Base-by-base conservation (phyloP, 2,113 vertebrate genomes). In the Regulus satrapa region DNA sequence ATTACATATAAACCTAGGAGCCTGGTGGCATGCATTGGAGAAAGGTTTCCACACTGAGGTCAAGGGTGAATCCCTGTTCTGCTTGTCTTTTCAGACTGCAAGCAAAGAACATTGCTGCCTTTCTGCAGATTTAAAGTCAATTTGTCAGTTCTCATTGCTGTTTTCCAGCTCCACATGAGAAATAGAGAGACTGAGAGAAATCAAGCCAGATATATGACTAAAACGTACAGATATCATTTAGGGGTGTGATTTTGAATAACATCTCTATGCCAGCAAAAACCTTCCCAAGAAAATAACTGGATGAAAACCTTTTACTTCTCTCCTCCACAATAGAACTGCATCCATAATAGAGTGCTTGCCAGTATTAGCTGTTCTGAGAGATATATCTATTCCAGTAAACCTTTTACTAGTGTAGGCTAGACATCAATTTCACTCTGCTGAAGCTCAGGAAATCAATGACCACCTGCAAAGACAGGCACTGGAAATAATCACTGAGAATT, bases 401-500 rank as follows among this genome's bases (percentile, higher is more conserved):
- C 96, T 94, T 94, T 97, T 94, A 95, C 91, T 88, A 77, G 79
- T 36, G 72, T 90, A 93, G 95, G 55, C 83, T 96, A 97, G 92
- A 94, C 92, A 94, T 95, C 95, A 96, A 88, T 97, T 94, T 95
- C 79, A 86, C 63, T 96, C 92, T 91, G 63, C 85, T 95, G 94
- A 93, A 97, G 67, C 95, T 94, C 72, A 62, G 72, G 68, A 97
- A 97, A 97, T 97, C 95, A 95, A 97, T 96, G 96, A 91, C 95
- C 94, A 93, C 95, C 88, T 94, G 85, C 88, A 90, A 96, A 96
- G 95, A 95, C 88, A 95, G 85, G 75, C 88, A 92, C 34, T 94
- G 92, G 72, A 95, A 94, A 96, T 96, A 96, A 97, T 95, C 96
- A 96, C 94, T 94, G 68, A 91, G 95, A 94, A 96, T 96, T 94